Evolutionary conservation across 2,888 invertebrate genomes (phyloP), one percentile per base, ranked within the genome.

Genomic region (Altica lythri): DNA sequence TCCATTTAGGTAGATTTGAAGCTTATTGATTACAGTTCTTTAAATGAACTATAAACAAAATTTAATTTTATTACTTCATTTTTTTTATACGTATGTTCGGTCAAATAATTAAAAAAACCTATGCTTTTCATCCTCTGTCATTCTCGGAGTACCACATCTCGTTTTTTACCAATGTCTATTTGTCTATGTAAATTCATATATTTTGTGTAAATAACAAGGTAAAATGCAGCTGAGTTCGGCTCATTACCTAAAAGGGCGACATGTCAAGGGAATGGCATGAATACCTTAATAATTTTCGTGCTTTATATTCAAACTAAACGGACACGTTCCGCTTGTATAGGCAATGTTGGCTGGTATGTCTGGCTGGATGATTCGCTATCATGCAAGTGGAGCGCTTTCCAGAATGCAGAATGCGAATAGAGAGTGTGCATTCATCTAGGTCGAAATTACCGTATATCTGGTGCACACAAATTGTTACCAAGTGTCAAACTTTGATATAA

Each of bases 301-400:
- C 48, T 66, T 66, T 67, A 62, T 64, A 67, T 66, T 63, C 67
- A 34, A 60, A 59, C 57, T 61, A 60, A 62, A 57, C 61, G 60
- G 61, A 58, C 67, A 67, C 67, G 65, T 67, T 48, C 48, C 48
- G 60, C 54, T 55, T 61, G 59, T 60, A 61, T 59, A 60, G 61
- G 52, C 48, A 29, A 44, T 53, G 50, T 38, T 55, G 38, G 16
- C 40, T 22, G 40, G 25, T 13, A 40, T 22, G 12, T 40, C 38
- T 19, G 38, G 19, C 38, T 38, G 19, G 38, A 48, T 38, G 38
- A 38, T 12, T 30, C 40, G 42, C 45, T 47, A 57, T 51, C 58
- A 52, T 52, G 49, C 49, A 40, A 49, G 40, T 49, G 8, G n/a
- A 32, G 27, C 40, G 42, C 40, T 10, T 51, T 44, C 22, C 45